These are phyloP conservation scores for Nannoperca australis DNA, from an alignment of 2,797 vertebrate species.

Conservation along the genomic window DNA sequence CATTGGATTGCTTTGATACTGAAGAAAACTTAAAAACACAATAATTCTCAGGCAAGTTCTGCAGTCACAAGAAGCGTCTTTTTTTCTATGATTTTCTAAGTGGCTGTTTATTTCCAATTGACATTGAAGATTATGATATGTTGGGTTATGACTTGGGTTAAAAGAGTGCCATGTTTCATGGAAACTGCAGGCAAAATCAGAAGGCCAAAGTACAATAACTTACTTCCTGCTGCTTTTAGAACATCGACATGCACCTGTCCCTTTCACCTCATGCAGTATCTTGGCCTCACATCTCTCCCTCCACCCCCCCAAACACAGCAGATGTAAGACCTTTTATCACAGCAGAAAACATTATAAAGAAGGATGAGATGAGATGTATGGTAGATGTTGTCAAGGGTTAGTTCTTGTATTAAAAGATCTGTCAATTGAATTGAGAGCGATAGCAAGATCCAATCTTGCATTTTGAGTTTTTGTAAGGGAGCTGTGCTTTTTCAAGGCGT, in stretches of 20 bases:
- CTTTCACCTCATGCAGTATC: constrained; percentile 1
- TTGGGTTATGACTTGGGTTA: background rate
- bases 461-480: background rate
- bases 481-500: background rate
- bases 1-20: background rate
- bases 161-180: background rate
- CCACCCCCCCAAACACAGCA: background rate
- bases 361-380: background rate
- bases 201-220: background rate
- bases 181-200: background rate
- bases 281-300: background rate
- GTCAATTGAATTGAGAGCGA: constrained; percentile 3
- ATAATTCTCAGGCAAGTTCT: too few relatives aligned
- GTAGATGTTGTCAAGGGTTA: background rate
- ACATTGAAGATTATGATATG: background rate
- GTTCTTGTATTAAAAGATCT: background rate
- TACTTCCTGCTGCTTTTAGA: background rate
- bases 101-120: background rate
- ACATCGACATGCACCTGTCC: background rate
- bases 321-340: background rate
- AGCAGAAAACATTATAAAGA: constrained; percentile 11
- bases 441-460: background rate
- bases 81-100: too few relatives aligned
- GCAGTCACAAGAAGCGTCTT: too few relatives aligned
- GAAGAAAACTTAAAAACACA: background rate